Evolutionary conservation across 2,888 invertebrate genomes (phyloP).

Genomic region (Mactromeris polynyma): DNA sequence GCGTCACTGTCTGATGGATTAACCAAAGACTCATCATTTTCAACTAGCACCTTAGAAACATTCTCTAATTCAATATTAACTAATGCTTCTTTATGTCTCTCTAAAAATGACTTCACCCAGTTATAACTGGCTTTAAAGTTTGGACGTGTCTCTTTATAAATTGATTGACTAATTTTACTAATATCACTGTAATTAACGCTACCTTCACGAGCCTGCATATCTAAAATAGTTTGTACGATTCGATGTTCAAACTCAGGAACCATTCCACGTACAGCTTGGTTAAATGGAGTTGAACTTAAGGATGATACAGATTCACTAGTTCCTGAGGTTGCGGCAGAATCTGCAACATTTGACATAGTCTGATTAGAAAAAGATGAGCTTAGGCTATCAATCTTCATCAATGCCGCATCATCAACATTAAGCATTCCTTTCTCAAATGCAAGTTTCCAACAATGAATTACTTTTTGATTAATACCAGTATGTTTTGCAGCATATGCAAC

Average conservation of each 20-base stretch:
- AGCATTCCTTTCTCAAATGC: constrained; percentile 56
- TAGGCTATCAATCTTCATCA: constrained; percentile 23
- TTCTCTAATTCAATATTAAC: constrained; percentile 65
- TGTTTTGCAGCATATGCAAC: constrained; percentile 59
- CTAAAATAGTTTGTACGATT: constrained; percentile 55
- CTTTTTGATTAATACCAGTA: constrained; percentile 60
- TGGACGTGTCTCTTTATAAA: constrained; percentile 66
- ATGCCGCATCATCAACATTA: constrained; percentile 30
- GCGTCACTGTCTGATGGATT: neutral
- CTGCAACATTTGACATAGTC: neutral
- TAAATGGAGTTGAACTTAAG: neutral
- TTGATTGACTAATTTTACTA: constrained; percentile 58
- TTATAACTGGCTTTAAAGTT: constrained; percentile 66
- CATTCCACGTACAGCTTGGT: constrained; percentile 61
- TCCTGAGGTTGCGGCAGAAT: constrained; percentile 5
- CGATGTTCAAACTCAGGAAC: constrained; percentile 62
- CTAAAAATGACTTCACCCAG: constrained; percentile 63
- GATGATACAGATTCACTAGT: neutral
- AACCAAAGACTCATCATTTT: constrained; percentile 22
- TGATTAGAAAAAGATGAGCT: neutral
- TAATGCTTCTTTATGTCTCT: constrained; percentile 56
- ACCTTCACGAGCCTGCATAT: constrained; percentile 59
- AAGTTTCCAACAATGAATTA: constrained; percentile 66
- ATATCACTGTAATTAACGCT: constrained; percentile 69
- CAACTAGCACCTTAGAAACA: constrained; percentile 60